Evolutionary conservation across 1,140 invertebrate genomes (phyloP), one percentile per base, ranked within the genome.

Genomic region (Nomia melanderi): DNA sequence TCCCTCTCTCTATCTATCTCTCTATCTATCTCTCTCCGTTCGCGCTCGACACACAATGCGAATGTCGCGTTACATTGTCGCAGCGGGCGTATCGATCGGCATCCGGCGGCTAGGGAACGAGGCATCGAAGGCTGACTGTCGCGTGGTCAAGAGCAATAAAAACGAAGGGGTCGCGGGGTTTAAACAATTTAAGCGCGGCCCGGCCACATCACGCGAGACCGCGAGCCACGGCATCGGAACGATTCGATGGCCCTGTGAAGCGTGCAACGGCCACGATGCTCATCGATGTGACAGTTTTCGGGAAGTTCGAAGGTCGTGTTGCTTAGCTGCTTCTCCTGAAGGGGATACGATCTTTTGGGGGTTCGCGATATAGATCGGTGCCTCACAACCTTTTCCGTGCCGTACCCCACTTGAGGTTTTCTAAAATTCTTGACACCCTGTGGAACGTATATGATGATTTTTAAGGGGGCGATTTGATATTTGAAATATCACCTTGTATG

Each of bases 11-110:
- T 39, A 39, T 39, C 11, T 11, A 11, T 39, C 8, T 39, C 11
- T 11, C 8, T 39, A 39, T 39, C 11, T n/a, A n/a, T n/a, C n/a
- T n/a, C n/a, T n/a, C n/a, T n/a, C n/a, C n/a, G n/a, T n/a, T n/a
- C n/a, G n/a, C n/a, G n/a, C n/a, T n/a, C n/a, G n/a, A 6, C 23
- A 14, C 53, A 63, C 75, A 77, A 63, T 71, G 57, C 41, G 44
- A 76, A 33, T 47, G 66, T 63, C 65, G 75, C 75, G 75, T 71
- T 77, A 71, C 33, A 71, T 63, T 70, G 75, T 77, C 75, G 75
- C 66, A 77, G 67, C 47, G 57, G 31, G 4, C 17, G 66, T 77
- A 77, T 77, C 75, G 75, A 77, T 77, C 75, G 54, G 47, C 23
- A 47, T 70, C 75, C 66, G 36, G 33, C 71, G 67, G 66, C 63